A percentile compares a stretch with the other conserved stretches of the same genome.
Evolutionary conservation across 1,140 invertebrate genomes (phyloP).

Genomic region (Drosophila chauvacae): DNA sequence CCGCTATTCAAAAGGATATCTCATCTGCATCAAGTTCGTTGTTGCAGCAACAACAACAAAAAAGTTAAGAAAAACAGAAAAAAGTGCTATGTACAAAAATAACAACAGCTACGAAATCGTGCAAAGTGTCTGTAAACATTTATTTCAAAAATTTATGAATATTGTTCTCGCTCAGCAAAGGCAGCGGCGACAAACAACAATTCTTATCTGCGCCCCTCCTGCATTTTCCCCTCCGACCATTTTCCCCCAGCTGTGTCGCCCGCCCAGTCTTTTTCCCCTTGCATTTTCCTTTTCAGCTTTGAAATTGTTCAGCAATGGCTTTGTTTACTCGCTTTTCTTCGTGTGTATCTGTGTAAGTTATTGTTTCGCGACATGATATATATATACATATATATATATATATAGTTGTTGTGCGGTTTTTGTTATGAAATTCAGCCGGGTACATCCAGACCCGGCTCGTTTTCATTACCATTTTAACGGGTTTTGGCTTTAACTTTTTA

Average conservation of each 20-base stretch:
- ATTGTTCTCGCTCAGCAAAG: constrained; percentile 36
- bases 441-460: constrained; percentile 11
- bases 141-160: constrained; percentile 66
- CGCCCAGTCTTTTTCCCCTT: neutral
- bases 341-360: constrained; percentile 55
- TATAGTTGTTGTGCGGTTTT: constrained; percentile 4
- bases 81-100: neutral
- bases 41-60: constrained; percentile 13
- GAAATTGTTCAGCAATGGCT: constrained; percentile 53
- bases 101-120: constrained; percentile 46
- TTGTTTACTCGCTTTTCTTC: constrained; percentile 46
- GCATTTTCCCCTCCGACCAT: neutral
- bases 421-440: constrained; percentile 33
- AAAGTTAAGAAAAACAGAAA: neutral
- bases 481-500: neutral
- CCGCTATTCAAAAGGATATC: constrained; percentile 16
- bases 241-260: neutral
- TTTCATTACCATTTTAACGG: constrained; percentile 7
- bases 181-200: constrained; percentile 48
- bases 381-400: neutral
- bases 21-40: constrained; percentile 58
- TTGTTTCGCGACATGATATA: constrained; percentile 71
- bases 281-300: constrained; percentile 46
- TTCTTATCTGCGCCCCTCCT: constrained; percentile 22
- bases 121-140: constrained; percentile 73